Evolutionary conservation across 2,113 vertebrate genomes (phyloP), one percentile per base, ranked within the genome.

Genomic region (Picathartes gymnocephalus): DNA sequence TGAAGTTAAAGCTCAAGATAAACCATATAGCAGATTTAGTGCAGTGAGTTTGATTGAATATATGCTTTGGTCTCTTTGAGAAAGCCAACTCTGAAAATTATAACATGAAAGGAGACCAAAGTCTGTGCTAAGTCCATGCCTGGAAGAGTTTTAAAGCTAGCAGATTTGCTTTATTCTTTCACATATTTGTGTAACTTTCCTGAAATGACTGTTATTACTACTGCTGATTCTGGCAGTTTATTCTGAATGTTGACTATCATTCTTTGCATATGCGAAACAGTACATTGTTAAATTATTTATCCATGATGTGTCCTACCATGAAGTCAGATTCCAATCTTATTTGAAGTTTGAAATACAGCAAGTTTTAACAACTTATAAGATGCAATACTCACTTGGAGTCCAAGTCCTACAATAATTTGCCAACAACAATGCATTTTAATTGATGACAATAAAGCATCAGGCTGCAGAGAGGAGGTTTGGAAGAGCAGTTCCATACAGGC

Each of bases 1-100:
- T 96, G 95, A 97, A 96, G 95, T 96, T 78, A 88, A 81, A 94
- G 25, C 72, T 81, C 44, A 92, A 94, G 93, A 97, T 97, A 97
- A 96, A 93, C 93, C 71, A 93, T 60, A 64, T 1, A 95, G 93
- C 64, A 96, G 96, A 97, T 96, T 97, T 96, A 96, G 72, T 96
- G 82, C 90, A 95, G 94, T 94, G 94, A 96, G 90, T 70, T 62
- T 96, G 93, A 97, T 71, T 92, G 90, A 94, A 88, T 90, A 86
- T 83, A 95, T 83, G 90, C 60, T 83, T 90, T 95, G 62, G 93
- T 83, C 81, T 94, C 58, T 87, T 50, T 58, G 54, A 91, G 62
- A 94, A 85, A 72, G 85, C 23, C 91, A 90, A 56, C 33, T 13
- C 50, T 88, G 72, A 95, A 96, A 93, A 90, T 86, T 94, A 51